Evolutionary conservation across 2,888 invertebrate genomes (phyloP).

Genomic region (Drosophila ochracea): DNA sequence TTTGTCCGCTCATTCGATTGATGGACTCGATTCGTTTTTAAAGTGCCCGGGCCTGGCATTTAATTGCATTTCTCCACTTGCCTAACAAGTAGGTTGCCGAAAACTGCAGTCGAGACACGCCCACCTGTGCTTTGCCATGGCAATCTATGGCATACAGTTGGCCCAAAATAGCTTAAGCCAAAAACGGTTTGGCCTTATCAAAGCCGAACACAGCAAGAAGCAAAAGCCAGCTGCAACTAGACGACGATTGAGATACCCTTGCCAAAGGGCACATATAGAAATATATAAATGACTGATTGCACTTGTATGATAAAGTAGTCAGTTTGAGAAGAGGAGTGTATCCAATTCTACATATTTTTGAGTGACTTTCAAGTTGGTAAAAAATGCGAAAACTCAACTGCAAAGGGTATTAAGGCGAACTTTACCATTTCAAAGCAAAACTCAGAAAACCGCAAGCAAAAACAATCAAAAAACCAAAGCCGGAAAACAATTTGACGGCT

Average conservation of each 20-base stretch:
- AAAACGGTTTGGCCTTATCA: constrained; percentile 39
- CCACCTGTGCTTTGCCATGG: constrained; percentile 43
- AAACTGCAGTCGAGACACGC: constrained; percentile 39
- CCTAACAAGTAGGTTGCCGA: constrained; percentile 6
- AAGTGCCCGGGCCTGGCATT: constrained; percentile 33
- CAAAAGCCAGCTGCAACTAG: not conserved
- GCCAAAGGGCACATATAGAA: not conserved
- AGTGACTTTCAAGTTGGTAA: not conserved
- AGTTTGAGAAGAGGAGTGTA: not conserved
- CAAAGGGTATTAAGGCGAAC: constrained; percentile 11
- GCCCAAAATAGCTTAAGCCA: constrained; percentile 10
- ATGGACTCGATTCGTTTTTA: constrained; percentile 19
- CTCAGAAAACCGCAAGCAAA: constrained; percentile 57
- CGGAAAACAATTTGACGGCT: constrained; percentile 79
- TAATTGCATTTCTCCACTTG: constrained; percentile 37
- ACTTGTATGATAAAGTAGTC: not conserved
- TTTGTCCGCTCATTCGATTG: constrained; percentile 33
- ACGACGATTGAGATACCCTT: not conserved
- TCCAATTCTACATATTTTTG: not conserved
- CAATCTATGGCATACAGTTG: constrained; percentile 23
- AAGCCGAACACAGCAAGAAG: constrained; percentile 31
- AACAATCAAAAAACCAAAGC: constrained; percentile 68
- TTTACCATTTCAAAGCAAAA: constrained; percentile 53
- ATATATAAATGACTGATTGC: not conserved
- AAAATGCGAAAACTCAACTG: not conserved